Percentiles rank a stretch among this genome's conserved stretches.
phyloP scores from a whole-genome alignment of 2,113 vertebrate genomes.

The Ophiodon elongatus region DNA sequence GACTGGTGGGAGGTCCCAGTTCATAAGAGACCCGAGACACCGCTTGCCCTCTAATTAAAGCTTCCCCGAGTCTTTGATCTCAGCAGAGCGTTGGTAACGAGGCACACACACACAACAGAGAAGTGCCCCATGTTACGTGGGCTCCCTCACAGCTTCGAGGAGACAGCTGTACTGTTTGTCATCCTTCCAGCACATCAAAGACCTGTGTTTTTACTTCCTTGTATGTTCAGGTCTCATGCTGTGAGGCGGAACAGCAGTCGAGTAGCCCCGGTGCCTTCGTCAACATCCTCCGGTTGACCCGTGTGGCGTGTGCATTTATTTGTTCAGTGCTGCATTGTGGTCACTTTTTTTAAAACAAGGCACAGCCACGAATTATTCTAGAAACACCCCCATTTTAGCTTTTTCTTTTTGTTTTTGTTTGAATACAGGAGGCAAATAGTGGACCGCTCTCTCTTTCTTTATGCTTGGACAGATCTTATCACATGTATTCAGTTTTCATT shows the following conservation, averaged over 20 bases:
- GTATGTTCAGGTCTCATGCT: constrained; percentile 50
- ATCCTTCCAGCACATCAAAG: constrained; percentile 70
- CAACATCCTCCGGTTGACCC: constrained; percentile 41
- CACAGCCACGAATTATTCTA: background rate
- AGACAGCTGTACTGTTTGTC: constrained; percentile 73
- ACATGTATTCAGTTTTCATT: constrained; percentile 75
- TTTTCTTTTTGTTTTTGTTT: background rate
- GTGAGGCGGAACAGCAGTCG: constrained; percentile 19
- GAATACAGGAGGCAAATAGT: background rate
- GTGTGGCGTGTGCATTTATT: constrained; percentile 32
- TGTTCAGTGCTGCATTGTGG: constrained; percentile 15
- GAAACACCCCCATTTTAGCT: background rate
- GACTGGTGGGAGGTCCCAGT: constrained; percentile 69
- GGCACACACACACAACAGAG: constrained; percentile 70
- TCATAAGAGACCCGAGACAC: constrained; percentile 64
- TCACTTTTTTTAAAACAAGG: constrained; percentile 20
- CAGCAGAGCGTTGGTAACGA: constrained; percentile 67
- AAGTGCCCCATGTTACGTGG: constrained; percentile 57
- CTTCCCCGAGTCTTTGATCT: constrained; percentile 76
- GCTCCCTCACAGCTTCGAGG: constrained; percentile 39
- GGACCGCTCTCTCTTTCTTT: constrained; percentile 16
- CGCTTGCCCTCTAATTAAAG: constrained; percentile 77
- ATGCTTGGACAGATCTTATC: constrained; percentile 62
- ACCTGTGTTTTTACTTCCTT: constrained; percentile 55
- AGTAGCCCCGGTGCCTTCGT: constrained; percentile 21